Evolutionary conservation across 1,140 invertebrate genomes (phyloP).

Genomic region (Drosophila guanche): DNA sequence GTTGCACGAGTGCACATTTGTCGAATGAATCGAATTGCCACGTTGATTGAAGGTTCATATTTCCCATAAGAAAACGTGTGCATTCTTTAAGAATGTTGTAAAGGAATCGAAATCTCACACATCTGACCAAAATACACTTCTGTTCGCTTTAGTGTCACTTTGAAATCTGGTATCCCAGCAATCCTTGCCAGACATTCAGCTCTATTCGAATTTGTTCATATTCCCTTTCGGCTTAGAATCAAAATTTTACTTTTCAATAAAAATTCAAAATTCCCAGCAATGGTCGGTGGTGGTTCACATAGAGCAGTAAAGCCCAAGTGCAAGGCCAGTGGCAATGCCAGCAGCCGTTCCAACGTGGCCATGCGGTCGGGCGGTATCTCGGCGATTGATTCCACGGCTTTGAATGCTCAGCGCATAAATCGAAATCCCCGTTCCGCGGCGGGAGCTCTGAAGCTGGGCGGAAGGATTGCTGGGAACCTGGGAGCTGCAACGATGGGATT

Average conservation of each 20-base stretch:
- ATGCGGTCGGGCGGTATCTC: conserved; percentile 3
- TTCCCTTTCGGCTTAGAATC: conserved; percentile 15
- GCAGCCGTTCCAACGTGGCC: conserved; percentile 1
- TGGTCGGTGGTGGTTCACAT: conserved; percentile 25
- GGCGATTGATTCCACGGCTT: not conserved
- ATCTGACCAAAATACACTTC: not conserved
- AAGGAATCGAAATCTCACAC: not conserved
- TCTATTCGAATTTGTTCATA: conserved; percentile 3
- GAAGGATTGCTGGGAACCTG: conserved; percentile 9
- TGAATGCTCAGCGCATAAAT: not conserved
- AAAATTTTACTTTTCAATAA: conserved; percentile 22
- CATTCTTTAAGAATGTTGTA: too few relatives aligned
- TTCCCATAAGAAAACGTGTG: too few relatives aligned
- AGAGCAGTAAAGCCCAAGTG: too few relatives aligned
- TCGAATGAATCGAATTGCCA: too few relatives aligned
- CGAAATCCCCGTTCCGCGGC: conserved; percentile 1
- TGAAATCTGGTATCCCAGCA: not conserved
- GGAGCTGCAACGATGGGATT: too few relatives aligned
- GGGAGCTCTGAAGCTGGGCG: conserved; percentile 5
- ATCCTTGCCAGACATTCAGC: not conserved
- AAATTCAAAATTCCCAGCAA: conserved; percentile 16
- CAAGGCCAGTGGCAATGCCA: conserved; percentile 1
- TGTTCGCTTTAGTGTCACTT: conserved; percentile 37
- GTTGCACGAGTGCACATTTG: too few relatives aligned
- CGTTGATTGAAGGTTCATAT: too few relatives aligned